Evolutionary conservation across 2,888 invertebrate genomes (phyloP), one percentile per base, ranked within the genome.

Genomic region (Cheilosia vulpina): DNA sequence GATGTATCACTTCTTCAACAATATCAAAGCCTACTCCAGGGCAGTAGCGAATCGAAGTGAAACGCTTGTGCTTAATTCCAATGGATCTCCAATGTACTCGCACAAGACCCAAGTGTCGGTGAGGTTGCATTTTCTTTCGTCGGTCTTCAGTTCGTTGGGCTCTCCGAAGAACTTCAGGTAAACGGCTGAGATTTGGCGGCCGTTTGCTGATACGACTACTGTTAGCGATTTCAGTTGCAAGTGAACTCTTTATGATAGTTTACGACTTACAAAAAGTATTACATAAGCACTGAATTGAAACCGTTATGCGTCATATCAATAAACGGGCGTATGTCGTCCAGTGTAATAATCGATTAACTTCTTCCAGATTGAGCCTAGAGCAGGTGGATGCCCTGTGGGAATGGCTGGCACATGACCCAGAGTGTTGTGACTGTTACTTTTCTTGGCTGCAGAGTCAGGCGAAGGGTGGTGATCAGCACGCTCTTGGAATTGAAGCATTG

Each of bases 301-400:
- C 2, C 34, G 11, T 9, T 34, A 34, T 34, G 11, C 2, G 34
- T 34, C 9, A 11, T 34, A 34, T 34, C 11, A 11, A 3, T 3
- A 34, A 34, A 34, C 34, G 34, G 9, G 11, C 34, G 11, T 34
- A 11, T 27, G 27, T 27, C 27, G 27, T 27, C 27, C 27, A 27
- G 27, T 27, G 27, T 27, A 27, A 27, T 27, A 27, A 38, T 38
- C 13, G 13, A 4, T 13, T 4, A 21, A 52, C 11, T 50, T 79
- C 91, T 60, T 91, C 55, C 90, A 96, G 96, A 84, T 92, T 97
- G 87, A 96, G 96, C 84, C 94, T 97, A 80, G 97, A 97, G 84
- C 98, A 98, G 93, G 96, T 98, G 63, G 98, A 98, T 90, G 96
- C 96, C 31, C 92, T 98, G 4, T 98, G 98, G 98, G 95, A 96